Evolutionary conservation across 2,797 vertebrate species (phyloP).

Genomic region (Falco berigora): DNA sequence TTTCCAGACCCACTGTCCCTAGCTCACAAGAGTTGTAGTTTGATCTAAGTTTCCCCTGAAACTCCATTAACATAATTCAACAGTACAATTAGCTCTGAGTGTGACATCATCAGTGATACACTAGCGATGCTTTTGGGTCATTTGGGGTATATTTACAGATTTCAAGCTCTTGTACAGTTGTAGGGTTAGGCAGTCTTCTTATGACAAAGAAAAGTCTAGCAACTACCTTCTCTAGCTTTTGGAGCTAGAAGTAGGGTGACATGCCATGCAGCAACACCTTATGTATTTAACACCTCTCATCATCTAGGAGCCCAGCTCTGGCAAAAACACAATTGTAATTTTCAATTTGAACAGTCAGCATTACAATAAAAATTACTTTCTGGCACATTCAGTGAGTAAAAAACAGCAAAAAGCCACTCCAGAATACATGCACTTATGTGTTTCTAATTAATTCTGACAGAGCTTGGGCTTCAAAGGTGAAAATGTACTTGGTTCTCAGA

Average conservation of each 20-base stretch:
- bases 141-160: background rate
- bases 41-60: background rate
- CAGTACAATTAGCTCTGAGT: background rate
- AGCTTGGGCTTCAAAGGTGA: background rate
- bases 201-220: background rate
- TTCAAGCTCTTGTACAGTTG: background rate
- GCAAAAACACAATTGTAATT: background rate
- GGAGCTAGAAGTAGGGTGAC: background rate
- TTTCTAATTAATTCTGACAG: background rate
- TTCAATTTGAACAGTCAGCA: background rate
- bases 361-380: background rate
- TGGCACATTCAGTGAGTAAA: background rate
- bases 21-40: background rate
- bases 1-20: background rate
- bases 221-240: background rate
- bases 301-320: background rate
- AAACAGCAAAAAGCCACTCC: background rate
- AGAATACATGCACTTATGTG: background rate
- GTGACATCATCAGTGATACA: background rate
- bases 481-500: background rate
- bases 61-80: background rate
- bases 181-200: background rate
- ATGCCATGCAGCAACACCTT: background rate
- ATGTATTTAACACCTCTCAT: background rate
- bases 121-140: background rate